Evolutionary conservation across 2,888 invertebrate species (phyloP).

Genomic region (Lamellibrachia columna): DNA sequence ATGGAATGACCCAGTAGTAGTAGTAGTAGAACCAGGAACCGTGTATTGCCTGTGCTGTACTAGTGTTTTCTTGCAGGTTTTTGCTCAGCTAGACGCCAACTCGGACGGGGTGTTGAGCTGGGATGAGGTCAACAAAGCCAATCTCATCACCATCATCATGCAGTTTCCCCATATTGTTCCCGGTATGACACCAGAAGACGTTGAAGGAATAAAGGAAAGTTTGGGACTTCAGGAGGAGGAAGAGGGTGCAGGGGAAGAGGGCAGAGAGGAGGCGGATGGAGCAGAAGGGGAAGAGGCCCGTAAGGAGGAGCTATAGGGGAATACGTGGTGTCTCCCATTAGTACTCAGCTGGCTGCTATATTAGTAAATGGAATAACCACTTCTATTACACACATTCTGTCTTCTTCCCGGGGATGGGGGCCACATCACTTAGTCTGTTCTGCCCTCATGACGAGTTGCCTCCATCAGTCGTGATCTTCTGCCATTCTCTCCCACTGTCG

Average conservation of each 20-base stretch:
- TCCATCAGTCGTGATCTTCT: too few species aligned
- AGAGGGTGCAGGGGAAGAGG: neutral
- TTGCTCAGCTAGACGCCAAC: neutral
- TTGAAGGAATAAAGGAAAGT: neutral
- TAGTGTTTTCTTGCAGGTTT: neutral
- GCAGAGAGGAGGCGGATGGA: neutral
- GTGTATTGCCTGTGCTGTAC: neutral
- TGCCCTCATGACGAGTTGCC: too few species aligned
- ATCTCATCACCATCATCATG: neutral
- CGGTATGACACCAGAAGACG: neutral
- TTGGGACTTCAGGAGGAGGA: neutral
- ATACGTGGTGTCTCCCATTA: neutral
- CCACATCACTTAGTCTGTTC: too few species aligned
- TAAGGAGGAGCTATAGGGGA: neutral
- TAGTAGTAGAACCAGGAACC: too few species aligned
- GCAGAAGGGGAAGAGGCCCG: neutral
- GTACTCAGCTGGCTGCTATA: neutral
- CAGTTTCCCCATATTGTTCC: neutral
- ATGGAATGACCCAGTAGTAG: too few species aligned
- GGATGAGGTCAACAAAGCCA: neutral
- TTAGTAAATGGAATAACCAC: neutral
- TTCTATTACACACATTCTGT: neutral
- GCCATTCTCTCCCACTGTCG: too few species aligned
- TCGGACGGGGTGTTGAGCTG: neutral
- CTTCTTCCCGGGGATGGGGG: too few species aligned